Base-by-base conservation (phyloP, 2,888 invertebrate genomes). In the Rhingia rostrata region DNA sequence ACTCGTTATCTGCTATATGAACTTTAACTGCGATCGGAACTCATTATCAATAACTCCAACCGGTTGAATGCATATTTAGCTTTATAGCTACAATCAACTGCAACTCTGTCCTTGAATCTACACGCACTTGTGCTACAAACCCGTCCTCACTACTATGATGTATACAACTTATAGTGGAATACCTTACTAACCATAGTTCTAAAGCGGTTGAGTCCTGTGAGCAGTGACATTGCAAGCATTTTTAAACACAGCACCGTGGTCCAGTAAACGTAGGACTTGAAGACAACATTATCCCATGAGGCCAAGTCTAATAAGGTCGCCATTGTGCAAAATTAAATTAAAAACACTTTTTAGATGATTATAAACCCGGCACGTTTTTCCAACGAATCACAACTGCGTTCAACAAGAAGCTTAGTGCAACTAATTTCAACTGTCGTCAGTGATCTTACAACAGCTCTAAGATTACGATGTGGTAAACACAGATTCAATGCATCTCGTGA, bases 211-310 rank as follows among this genome's bases (percentile, higher is more conserved):
- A 90, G 39, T 3, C 88, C 92, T 3, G 92, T 93, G 0, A 93
- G 87, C 4, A 89, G 5, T 3, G 90, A 86, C 92, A 93, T 92
- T 2, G 88, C 54, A 4, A 93, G 80, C 89, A 92, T 90, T 89
- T 93, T 93, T 3, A 92, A 45, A 0, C 90, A 90, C 86, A 93
- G 86, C 30, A 92, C 87, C 4, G 89, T 89, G 12, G 89, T 87
- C 90, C 93, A 93, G 85, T 92, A 92, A 4, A 89, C 87, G 87
- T 91, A 93, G n/a, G 90, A 87, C 63, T 87, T 89, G 87, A 92
- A 92, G 53, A 92, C 90, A n/a, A 87, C 87, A 82, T 91, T 91
- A 4, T 87, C 87, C 4, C 90, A 88, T 82, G 86, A 69, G 41
- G 58, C 14, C 5, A 73, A 49, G 32, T 83, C 83, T n/a, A 83